These are phyloP conservation scores for Pocillopora meandrina DNA, from an alignment of 92 coral and sea anemone genomes.

Conservation along the genomic window DNA sequence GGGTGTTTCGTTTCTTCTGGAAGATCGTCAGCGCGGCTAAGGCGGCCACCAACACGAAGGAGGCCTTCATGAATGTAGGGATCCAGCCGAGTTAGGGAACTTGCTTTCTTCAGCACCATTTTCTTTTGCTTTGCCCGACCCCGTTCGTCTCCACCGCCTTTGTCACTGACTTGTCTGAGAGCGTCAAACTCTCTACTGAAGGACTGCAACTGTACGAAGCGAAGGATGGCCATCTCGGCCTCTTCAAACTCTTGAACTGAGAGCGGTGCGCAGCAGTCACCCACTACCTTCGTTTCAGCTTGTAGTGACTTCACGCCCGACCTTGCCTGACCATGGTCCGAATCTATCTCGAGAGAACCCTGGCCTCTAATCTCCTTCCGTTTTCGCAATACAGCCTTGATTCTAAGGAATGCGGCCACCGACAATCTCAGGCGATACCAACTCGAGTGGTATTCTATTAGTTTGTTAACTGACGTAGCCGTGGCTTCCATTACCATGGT, in stretches of 20 bases:
- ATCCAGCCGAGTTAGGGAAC: conserved; percentile 62
- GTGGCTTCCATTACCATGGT: background rate
- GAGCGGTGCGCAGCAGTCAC: conserved; percentile 13
- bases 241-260: conserved; percentile 24
- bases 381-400: conserved; percentile 25
- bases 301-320: background rate
- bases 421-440: conserved; percentile 58
- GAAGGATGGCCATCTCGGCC: conserved; percentile 45
- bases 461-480: conserved; percentile 19
- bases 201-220: conserved; percentile 45
- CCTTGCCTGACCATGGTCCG: background rate
- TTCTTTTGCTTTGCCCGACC: background rate
- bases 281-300: background rate
- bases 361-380: conserved; percentile 7
- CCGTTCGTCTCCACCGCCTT: conserved; percentile 30
- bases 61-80: conserved; percentile 60
- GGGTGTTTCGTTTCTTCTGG: conserved; percentile 54
- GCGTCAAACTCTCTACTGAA: conserved; percentile 58
- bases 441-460: conserved; percentile 33
- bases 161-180: conserved; percentile 26
- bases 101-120: conserved; percentile 41
- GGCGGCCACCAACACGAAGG: conserved; percentile 72
- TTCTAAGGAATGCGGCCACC: conserved; percentile 43
- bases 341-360: background rate
- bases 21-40: conserved; percentile 58